Evolutionary conservation across 2,113 vertebrate species (phyloP).

Genomic region (Helogale parvula): DNA sequence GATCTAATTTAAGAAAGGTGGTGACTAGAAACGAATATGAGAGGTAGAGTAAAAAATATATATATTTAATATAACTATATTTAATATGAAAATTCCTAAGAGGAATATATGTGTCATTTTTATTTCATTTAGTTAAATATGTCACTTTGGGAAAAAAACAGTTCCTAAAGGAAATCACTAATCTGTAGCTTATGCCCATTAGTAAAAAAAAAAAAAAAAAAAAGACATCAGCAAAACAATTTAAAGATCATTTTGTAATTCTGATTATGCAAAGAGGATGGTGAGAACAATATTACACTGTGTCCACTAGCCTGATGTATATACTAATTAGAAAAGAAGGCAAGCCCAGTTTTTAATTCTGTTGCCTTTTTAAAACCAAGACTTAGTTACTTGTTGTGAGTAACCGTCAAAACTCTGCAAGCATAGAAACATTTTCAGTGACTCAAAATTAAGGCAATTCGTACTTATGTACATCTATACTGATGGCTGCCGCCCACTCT

Average conservation of each 20-base stretch:
- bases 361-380: not conserved
- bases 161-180: slow-evolving; percentile 6
- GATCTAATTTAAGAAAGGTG: not conserved
- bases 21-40: not conserved
- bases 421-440: not conserved
- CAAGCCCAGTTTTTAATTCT: slow-evolving; percentile 21
- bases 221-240: not conserved
- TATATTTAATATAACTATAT: not conserved
- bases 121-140: slow-evolving; percentile 29
- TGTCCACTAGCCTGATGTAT: not conserved
- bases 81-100: slow-evolving; percentile 25
- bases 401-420: slow-evolving; percentile 6
- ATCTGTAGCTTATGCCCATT: not conserved
- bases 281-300: not conserved
- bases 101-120: slow-evolving; percentile 1
- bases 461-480: not conserved
- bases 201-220: not conserved
- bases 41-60: not conserved
- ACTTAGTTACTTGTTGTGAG: not conserved
- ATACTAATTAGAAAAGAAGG: not conserved
- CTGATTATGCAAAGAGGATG: not conserved
- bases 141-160: not conserved
- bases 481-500: not conserved
- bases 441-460: not conserved
- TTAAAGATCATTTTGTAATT: slow-evolving; percentile 35